Evolutionary conservation across 2,113 vertebrate species (phyloP), one percentile per base, ranked within the genome.

Genomic region (Corythornis madagascariensis): DNA sequence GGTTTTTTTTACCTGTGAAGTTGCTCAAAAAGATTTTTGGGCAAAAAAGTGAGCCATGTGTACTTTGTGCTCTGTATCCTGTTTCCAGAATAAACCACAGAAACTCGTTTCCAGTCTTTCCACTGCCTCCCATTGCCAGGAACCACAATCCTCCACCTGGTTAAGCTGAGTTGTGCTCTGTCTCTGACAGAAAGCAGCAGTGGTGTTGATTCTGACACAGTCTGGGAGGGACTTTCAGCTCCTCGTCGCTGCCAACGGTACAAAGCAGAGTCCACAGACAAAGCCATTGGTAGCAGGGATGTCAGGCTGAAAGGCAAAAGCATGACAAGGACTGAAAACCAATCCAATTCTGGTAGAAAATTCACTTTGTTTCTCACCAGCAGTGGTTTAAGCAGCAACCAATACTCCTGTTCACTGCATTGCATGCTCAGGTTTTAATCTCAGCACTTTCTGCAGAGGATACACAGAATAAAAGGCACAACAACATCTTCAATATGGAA

Each of bases 31-130:
- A 98, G 83, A 55, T 97, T 98, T 89, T 63, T 94, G 16, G 97
- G 98, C 78, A 98, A 87, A 93, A 98, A 98, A 33, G 92, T 98
- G 80, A 98, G n/a, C n/a, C 97, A 80, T 0, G 92, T 97, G 11
- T 98, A 98, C 74, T 97, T 98, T 81, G 96, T 96, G 2, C 97
- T 98, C 47, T 77, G 91, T 86, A 98, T 97, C 42, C 56, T 80
- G 40, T 98, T 98, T 92, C 96, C 86, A 6, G 81, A 40, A 88
- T 97, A 98, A 59, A 80, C 75, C 0, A 7, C 6, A 66, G 90
- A 93, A 50, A 52, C 12, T 83, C 53, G 89, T 29, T 94, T 92
- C 81, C 93, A 96, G 25, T 94, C 86, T 40, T 76, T 72, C 70
- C 92, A 55, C 64, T 92, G 95, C 24, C 31, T 86, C 35, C 72